Conservation (phyloP, 2,888 invertebrate genomes). For the Drosophila prostipennis region DNA sequence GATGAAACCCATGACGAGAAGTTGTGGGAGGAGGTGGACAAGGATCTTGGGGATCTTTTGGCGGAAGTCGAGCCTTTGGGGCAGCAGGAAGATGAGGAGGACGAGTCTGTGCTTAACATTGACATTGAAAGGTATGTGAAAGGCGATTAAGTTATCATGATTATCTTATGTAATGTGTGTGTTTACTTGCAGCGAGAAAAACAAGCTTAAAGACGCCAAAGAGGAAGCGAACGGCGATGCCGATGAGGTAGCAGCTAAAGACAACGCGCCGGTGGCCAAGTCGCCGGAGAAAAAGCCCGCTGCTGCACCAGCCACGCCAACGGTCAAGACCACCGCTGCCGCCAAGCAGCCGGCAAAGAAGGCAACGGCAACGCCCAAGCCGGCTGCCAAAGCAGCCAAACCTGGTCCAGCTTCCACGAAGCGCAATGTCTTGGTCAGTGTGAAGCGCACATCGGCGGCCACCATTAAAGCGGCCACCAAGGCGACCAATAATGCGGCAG, state of each 20-base stretch:
- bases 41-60: constrained; percentile 91
- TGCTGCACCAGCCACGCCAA: constrained; percentile 21
- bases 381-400: constrained; percentile 49
- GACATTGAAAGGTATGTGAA: constrained; percentile 85
- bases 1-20: constrained; percentile 87
- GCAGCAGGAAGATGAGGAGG: constrained; percentile 88
- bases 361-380: constrained; percentile 49
- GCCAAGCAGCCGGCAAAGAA: constrained; percentile 48
- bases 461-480: constrained; percentile 62
- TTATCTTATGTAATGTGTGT: not conserved
- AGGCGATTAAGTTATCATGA: not conserved
- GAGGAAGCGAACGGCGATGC: constrained; percentile 69
- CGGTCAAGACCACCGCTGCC: constrained; percentile 33
- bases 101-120: constrained; percentile 85
- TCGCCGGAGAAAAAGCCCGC: constrained; percentile 39
- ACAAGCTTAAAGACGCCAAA: constrained; percentile 80
- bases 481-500: constrained; percentile 46
- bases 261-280: constrained; percentile 32
- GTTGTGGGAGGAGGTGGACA: constrained; percentile 92
- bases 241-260: constrained; percentile 52
- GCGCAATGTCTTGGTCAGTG: constrained; percentile 62
- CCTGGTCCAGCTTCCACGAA: constrained; percentile 67
- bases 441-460: constrained; percentile 64
- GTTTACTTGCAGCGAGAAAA: constrained; percentile 85
- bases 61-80: constrained; percentile 88